Base-by-base conservation (phyloP, 2,888 invertebrate species). In the Napeogenes sylphis region DNA sequence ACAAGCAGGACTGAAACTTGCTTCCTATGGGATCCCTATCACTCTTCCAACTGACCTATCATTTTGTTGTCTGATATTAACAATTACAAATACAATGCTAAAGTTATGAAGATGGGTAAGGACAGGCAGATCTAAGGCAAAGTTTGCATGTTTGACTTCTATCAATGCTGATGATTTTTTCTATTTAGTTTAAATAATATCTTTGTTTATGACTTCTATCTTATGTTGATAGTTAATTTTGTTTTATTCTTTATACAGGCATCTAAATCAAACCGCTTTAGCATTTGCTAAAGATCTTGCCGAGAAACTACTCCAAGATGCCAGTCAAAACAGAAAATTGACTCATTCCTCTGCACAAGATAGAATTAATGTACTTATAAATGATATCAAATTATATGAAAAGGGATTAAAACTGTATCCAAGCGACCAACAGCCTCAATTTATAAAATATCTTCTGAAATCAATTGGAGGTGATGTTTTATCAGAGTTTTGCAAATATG, bases 391-490 rank as follows among this genome's bases (percentile, higher is more conserved):
- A 71, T 85, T 96, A 45, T 97, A 95, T 81, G 95, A 96, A 71
- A 96, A 96, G 78, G 96, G 96, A 0, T 85, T 96, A 3, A 95
- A 93, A 70, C 79, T 84, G 62, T 90, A 95, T 14, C 89, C 94
- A 0, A 76, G 84, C 56, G 93, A 93, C 65, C 90, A 93, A 33
- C 96, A 96, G 82, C 68, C 85, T 0, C 93, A 94, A 66, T 89
- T 98, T 70, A 91, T 93, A 0, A 97, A 96, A 82, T 97, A 98
- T 86, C 87, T 98, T 54, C 83, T 98, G 42, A 97, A 96, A 84
- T 94, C 96, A 0, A 85, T 97, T 55, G 96, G 97, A 55, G 92
- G 95, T 38, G 98, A 98, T 76, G 92, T 97, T 63, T 92, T 94
- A 14, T 95, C 94, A 64, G 94, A 96, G 74, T 92, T 97, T 59